Evolutionary conservation across 2,113 vertebrate species (phyloP).

Genomic region (Eleginops maclovinus): DNA sequence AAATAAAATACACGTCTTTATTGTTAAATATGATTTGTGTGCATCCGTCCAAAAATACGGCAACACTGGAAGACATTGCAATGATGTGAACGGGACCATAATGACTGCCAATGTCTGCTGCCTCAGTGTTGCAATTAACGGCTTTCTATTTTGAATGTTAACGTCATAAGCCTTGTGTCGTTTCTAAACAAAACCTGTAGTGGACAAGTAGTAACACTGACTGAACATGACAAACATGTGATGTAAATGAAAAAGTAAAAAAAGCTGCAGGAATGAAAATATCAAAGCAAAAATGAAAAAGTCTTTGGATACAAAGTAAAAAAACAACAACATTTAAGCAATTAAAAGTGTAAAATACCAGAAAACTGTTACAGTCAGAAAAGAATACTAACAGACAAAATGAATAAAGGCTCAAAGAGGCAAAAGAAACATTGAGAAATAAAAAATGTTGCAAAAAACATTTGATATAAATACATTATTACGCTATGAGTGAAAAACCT

Average conservation of each 20-base stretch:
- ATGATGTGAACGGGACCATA: constrained; percentile 24
- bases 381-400: constrained; percentile 47
- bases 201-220: constrained; percentile 36
- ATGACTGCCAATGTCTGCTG: constrained; percentile 48
- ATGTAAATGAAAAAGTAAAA: constrained; percentile 10
- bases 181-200: constrained; percentile 12
- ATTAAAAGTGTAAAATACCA: constrained; percentile 30
- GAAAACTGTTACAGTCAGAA: constrained; percentile 14
- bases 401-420: constrained; percentile 62
- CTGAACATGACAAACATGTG: constrained; percentile 5
- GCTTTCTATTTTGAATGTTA: constrained; percentile 8
- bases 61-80: constrained; percentile 67
- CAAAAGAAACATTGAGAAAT: constrained; percentile 56
- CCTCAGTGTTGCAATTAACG: constrained; percentile 35
- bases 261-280: constrained; percentile 30
- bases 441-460: constrained; percentile 25
- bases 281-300: constrained; percentile 11
- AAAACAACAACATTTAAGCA: neutral
- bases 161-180: neutral
- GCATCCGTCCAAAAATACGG: constrained; percentile 45
- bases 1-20: neutral
- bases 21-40: constrained; percentile 32
- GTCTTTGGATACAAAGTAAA: constrained; percentile 61
- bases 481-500: constrained; percentile 24
- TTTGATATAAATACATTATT: constrained; percentile 42